Base-by-base conservation (phyloP, 2,888 invertebrate genomes). In the Epicampocera succincta region DNA sequence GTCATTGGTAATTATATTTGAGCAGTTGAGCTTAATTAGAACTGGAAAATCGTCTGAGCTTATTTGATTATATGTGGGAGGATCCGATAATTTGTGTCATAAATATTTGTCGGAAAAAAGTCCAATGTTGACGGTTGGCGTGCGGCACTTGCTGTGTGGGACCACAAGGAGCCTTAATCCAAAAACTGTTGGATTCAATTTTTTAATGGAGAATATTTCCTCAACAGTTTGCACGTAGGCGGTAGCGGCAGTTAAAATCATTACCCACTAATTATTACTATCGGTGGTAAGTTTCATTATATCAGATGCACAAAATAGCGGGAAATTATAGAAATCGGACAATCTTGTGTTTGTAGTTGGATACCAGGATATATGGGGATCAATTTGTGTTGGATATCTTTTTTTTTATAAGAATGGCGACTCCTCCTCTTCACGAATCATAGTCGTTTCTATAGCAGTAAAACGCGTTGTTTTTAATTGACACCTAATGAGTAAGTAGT, bases 171-270 rank as follows among this genome's bases (percentile, higher is more conserved):
- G 13, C 15, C 29, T 33, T 46, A 29, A 46, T 46, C 29, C 63
- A 46, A 46, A 63, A 9, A 12, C 15, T 63, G 8, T 12, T 63
- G 12, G 15, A 38, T 40, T 19, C 0, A 21, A 38, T 58, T 58
- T n/a, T 29, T 8, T 58, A 2, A 11, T 38, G 60, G 6, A 60
- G 48, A 48, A 63, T 50, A 40, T 50, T 50, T 38, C 50, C 65
- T 50, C 50, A 65, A 6, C 65, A 65, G 50, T 65, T 65, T 11
- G 50, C 50, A n/a, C 65, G 48, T 8, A 65, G 38, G n/a, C 65
- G 29, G 6, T 29, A 6, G 6, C 29, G 29, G 29, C 29, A 29
- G 29, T 29, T 29, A 29, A 29, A 29, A 6, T 29, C 29, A 29
- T 6, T 6, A 29, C 29, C 29, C 3, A 29, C 29, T 29, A 29